Conservation (phyloP, 2,797 vertebrate genomes). For the Amblyraja radiata region DNA sequence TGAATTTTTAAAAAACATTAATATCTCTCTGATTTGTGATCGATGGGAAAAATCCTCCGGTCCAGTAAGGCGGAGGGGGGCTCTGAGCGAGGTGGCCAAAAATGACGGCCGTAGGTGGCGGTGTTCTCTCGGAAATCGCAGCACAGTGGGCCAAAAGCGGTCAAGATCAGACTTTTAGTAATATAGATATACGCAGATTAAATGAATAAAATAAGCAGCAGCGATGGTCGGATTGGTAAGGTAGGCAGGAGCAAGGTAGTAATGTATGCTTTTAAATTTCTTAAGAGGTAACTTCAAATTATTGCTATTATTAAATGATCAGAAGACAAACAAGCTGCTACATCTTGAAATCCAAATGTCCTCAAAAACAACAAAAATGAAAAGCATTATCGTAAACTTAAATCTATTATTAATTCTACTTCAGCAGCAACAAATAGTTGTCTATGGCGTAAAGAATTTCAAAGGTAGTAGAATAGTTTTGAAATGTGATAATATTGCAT, state of each 20-base stretch:
- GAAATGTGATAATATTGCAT: constrained; percentile 23
- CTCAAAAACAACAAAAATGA: neutral
- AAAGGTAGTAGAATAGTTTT: neutral
- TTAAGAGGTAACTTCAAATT: constrained; percentile 1
- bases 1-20: no score
- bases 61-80: no score
- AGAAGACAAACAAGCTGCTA: constrained; percentile 27
- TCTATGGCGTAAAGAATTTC: neutral
- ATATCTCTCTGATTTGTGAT: no score
- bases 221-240: no score
- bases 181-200: neutral
- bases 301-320: neutral
- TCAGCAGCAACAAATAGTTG: constrained; percentile 2
- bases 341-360: neutral
- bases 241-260: no score
- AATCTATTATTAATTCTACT: constrained; percentile 39
- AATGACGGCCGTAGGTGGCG: no score
- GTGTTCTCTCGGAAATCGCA: no score
- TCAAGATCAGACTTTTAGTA: no score
- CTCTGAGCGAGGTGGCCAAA: no score
- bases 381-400: neutral
- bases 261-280: neutral
- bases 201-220: neutral
- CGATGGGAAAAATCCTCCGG: no score
- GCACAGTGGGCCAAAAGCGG: no score